phyloP scores from a whole-genome alignment of 2,797 vertebrate genomes.

The Scyliorhinus canicula region DNA sequence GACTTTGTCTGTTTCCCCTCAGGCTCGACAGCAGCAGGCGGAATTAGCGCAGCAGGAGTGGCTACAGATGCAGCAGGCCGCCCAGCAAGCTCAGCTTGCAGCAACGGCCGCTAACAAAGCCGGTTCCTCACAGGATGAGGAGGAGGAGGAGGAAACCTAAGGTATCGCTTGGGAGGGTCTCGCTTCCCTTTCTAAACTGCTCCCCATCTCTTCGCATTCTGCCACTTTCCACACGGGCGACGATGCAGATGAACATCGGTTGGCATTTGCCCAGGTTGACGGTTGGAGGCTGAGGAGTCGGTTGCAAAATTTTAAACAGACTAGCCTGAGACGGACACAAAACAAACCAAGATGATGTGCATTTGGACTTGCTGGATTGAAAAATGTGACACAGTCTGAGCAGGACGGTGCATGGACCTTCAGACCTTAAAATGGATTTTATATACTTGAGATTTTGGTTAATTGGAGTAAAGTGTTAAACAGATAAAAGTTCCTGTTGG shows the following conservation, averaged over 20 bases:
- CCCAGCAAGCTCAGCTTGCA: constrained; percentile 36
- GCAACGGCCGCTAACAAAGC: background rate
- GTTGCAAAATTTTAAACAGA: background rate
- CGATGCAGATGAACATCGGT: background rate
- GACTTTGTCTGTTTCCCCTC: background rate
- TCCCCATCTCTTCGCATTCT: background rate
- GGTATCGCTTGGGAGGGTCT: too few relatives aligned
- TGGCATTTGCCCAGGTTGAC: background rate
- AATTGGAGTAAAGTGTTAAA: background rate
- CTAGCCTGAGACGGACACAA: background rate
- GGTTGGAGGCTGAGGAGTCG: background rate
- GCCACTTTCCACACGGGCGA: background rate
- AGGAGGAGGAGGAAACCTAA: constrained; percentile 24
- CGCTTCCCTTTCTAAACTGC: background rate
- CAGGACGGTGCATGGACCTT: background rate
- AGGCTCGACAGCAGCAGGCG: constrained; percentile 39
- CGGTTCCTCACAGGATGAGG: constrained; percentile 7
- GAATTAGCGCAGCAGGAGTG: constrained; percentile 38
- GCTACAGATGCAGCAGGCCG: constrained; percentile 39
- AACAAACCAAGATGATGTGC: background rate
- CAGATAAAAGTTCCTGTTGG: background rate
- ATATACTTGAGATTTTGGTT: background rate
- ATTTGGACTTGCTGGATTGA: background rate
- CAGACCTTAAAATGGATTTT: background rate
- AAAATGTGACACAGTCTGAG: background rate